A percentile compares a stretch with the other conserved stretches of the same genome.
phyloP scores from a whole-genome alignment of 2,888 invertebrate species.

The Brassicogethes aeneus region DNA sequence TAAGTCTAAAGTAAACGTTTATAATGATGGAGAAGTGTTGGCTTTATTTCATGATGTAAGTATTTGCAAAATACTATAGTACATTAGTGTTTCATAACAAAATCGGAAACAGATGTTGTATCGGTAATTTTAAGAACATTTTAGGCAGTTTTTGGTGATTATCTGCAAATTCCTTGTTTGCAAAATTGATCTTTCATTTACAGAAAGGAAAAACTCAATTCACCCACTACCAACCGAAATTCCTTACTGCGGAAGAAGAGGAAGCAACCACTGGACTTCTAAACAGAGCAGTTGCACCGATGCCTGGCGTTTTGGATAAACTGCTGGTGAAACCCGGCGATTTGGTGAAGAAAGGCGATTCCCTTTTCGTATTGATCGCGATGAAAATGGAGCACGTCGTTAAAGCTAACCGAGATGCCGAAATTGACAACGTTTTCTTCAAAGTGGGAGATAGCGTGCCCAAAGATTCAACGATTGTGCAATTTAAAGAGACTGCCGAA shows the following conservation, averaged over 20 bases:
- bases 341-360: constrained; percentile 76
- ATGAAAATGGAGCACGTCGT: constrained; percentile 99
- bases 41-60: constrained; percentile 56
- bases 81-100: too few relatives aligned
- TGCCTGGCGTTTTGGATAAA: constrained; percentile 93
- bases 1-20: constrained; percentile 47
- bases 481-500: constrained; percentile 40
- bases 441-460: constrained; percentile 74
- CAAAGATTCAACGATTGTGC: constrained; percentile 59
- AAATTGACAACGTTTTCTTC: constrained; percentile 61
- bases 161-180: too few relatives aligned
- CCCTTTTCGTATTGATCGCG: constrained; percentile 88
- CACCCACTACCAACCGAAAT: constrained; percentile 52
- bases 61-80: too few relatives aligned
- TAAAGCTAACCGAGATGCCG: constrained; percentile 71
- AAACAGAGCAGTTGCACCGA: constrained; percentile 74
- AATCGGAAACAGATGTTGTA: too few relatives aligned
- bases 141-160: too few relatives aligned
- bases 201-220: constrained; percentile 63
- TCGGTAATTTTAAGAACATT: too few relatives aligned
- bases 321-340: constrained; percentile 77
- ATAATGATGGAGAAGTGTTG: constrained; percentile 48
- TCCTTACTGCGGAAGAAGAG: constrained; percentile 40
- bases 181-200: too few relatives aligned
- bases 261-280: constrained; percentile 29